A percentile compares a stretch with the other conserved stretches of the same genome.
Evolutionary conservation across 2,113 vertebrate species (phyloP).

Genomic region (Sylvia atricapilla): DNA sequence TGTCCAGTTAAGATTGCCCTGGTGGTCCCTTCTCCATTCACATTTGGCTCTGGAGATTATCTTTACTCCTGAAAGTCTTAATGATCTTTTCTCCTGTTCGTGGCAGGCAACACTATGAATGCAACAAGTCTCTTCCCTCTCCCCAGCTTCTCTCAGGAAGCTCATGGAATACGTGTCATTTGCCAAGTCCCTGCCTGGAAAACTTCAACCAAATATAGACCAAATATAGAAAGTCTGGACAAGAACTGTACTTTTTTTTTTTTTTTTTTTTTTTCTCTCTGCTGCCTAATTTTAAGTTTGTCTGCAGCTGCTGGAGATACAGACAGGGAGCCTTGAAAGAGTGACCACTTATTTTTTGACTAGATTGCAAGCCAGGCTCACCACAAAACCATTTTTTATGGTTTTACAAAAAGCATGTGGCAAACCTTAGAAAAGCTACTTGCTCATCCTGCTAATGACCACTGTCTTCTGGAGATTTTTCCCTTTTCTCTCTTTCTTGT

Average conservation of each 20-base stretch:
- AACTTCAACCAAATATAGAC: constrained; percentile 52
- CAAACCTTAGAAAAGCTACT: constrained; percentile 46
- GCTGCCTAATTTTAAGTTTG: constrained; percentile 26
- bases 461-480: not conserved
- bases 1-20: not conserved
- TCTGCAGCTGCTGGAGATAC: constrained; percentile 43
- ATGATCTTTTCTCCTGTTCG: not conserved
- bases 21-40: not conserved
- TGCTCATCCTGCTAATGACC: constrained; percentile 25
- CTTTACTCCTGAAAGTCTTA: not conserved
- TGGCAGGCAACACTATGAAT: not conserved
- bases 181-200: constrained; percentile 43
- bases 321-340: constrained; percentile 25
- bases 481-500: not conserved
- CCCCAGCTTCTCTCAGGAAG: constrained; percentile 16
- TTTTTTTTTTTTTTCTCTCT: not conserved
- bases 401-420: not conserved
- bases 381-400: constrained; percentile 34
- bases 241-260: not conserved
- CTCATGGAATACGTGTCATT: not conserved
- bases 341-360: constrained; percentile 49
- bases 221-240: constrained; percentile 57
- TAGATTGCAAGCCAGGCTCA: constrained; percentile 23
- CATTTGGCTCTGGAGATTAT: not conserved
- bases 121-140: not conserved